Evolutionary conservation across 2,888 invertebrate genomes (phyloP).

Genomic region (Heliconius erato): DNA sequence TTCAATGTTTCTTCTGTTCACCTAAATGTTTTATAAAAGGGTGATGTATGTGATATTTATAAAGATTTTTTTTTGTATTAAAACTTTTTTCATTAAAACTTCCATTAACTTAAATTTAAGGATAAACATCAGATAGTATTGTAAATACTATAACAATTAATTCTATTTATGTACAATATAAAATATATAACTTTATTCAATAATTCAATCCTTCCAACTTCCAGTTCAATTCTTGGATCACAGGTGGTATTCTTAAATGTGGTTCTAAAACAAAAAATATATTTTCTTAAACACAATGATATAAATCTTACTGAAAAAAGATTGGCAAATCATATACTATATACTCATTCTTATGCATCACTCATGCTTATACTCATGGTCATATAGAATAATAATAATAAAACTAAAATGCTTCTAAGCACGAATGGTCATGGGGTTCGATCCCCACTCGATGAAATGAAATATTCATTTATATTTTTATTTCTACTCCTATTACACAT

Average conservation of each 20-base stretch:
- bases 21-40: slow-evolving; percentile 74
- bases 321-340: too few species aligned
- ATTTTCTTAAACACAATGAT: not conserved
- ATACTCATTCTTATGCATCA: too few species aligned
- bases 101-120: not conserved
- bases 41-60: slow-evolving; percentile 17
- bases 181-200: slow-evolving; percentile 5
- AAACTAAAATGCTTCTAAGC: not conserved
- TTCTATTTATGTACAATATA: slow-evolving; percentile 7
- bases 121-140: not conserved
- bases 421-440: not conserved
- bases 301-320: too few species aligned
- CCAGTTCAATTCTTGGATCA: slow-evolving; percentile 84
- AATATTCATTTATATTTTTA: too few species aligned
- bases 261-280: slow-evolving; percentile 82
- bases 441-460: not conserved
- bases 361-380: too few species aligned
- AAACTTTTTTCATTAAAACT: not conserved
- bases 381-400: too few species aligned
- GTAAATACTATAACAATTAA: not conserved
- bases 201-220: slow-evolving; percentile 67
- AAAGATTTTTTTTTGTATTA: not conserved
- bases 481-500: too few species aligned
- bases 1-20: slow-evolving; percentile 88
- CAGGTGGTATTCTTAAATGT: slow-evolving; percentile 86